phyloP scores from a whole-genome alignment of 2,113 vertebrate genomes.

The Corythoichthys intestinalis region DNA sequence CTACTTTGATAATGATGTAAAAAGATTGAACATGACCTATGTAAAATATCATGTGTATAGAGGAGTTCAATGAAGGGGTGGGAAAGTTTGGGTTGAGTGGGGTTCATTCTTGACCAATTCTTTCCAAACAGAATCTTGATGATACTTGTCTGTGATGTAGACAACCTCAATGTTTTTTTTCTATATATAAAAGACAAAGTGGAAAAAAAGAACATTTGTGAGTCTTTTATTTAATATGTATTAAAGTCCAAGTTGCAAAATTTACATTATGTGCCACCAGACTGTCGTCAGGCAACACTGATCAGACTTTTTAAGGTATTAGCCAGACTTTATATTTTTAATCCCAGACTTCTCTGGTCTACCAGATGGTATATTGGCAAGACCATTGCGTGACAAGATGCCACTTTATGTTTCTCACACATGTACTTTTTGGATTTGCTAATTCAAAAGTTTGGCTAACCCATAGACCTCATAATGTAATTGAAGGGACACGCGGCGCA shows the following conservation, averaged over 20 bases:
- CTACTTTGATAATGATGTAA: constrained; percentile 73
- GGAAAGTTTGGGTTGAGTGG: constrained; percentile 53
- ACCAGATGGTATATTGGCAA: constrained; percentile 57
- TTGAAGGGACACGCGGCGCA: too few species aligned
- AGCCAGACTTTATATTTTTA: constrained; percentile 49
- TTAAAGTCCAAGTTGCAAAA: background rate
- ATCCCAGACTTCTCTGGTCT: constrained; percentile 37
- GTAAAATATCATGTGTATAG: constrained; percentile 74
- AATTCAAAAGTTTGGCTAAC: too few species aligned
- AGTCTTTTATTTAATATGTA: constrained; percentile 29
- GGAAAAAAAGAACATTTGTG: constrained; percentile 28
- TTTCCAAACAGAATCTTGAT: constrained; percentile 72
- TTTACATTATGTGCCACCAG: constrained; percentile 28
- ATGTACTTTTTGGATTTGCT: too few species aligned
- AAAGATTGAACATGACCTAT: constrained; percentile 57
- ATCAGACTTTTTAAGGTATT: constrained; percentile 46
- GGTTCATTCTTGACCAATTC: constrained; percentile 60
- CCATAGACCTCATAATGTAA: too few species aligned
- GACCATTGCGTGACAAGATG: constrained; percentile 7
- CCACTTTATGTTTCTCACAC: background rate
- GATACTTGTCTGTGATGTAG: constrained; percentile 80
- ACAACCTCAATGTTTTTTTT: constrained; percentile 71
- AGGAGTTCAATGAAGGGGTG: constrained; percentile 57
- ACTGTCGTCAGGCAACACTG: constrained; percentile 33
- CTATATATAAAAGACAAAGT: constrained; percentile 60